These are phyloP conservation scores for Lagenorhynchus albirostris DNA, from an alignment of 2,113 vertebrate genomes.

Conservation along the genomic window DNA sequence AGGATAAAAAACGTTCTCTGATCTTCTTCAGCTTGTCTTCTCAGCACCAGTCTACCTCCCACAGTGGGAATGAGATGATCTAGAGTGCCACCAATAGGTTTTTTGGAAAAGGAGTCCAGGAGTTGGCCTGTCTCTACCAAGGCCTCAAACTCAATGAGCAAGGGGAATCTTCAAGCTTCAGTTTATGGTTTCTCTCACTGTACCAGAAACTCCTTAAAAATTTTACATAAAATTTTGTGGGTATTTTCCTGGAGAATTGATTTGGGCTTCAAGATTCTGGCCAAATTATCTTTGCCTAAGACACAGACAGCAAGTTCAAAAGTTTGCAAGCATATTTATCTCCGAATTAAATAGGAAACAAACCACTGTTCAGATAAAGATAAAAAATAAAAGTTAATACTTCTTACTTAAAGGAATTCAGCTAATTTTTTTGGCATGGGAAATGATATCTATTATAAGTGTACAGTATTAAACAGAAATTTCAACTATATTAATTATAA, in stretches of 20 bases:
- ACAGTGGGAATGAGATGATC: background rate
- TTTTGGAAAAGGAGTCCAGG: background rate
- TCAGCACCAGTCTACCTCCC: background rate
- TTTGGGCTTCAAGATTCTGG: constrained; percentile 14
- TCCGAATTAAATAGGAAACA: background rate
- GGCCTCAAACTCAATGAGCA: background rate
- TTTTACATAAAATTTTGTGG: constrained; percentile 11
- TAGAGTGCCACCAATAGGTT: background rate
- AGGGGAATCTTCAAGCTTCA: background rate
- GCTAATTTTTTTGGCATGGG: background rate
- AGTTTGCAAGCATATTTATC: background rate
- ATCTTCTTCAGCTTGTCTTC: constrained; percentile 6
- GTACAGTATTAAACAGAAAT: background rate
- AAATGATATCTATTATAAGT: background rate
- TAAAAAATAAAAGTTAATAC: background rate
- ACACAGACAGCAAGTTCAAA: background rate
- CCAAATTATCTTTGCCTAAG: constrained; percentile 22
- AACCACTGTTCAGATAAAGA: background rate
- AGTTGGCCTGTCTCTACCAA: background rate
- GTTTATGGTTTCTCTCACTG: background rate
- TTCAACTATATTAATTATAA: constrained; percentile 1
- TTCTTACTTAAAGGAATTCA: constrained; percentile 9
- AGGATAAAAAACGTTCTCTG: background rate
- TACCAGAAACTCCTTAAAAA: constrained; percentile 14
- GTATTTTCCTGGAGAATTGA: background rate